Percentiles rank a stretch among this genome's conserved stretches.
Conservation (phyloP, 2,797 vertebrate species). For the Manis crassicaudata region DNA sequence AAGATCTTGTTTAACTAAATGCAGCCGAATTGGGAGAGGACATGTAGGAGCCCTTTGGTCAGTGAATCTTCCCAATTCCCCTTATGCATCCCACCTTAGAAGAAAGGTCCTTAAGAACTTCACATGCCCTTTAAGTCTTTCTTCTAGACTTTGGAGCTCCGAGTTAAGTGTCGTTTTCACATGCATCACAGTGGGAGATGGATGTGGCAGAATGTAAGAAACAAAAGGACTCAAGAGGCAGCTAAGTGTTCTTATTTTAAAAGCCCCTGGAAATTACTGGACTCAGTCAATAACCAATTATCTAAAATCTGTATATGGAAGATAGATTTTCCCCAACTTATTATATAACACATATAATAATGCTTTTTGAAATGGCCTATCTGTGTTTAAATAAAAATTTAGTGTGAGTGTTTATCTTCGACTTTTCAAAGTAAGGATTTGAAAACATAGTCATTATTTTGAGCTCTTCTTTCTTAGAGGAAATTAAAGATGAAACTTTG, state of each 20-base stretch:
- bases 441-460: background rate
- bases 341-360: background rate
- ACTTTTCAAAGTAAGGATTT: conserved; percentile 22
- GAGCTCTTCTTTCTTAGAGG: conserved; percentile 16
- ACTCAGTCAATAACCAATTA: background rate
- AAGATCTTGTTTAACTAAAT: background rate
- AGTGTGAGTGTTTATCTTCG: background rate
- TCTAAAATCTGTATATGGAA: conserved; percentile 9
- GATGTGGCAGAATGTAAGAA: background rate
- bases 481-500: conserved; percentile 3
- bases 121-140: background rate
- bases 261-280: background rate
- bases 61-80: background rate
- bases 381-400: background rate
- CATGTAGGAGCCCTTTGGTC: background rate
- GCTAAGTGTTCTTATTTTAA: background rate
- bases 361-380: background rate
- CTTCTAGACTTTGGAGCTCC: background rate
- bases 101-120: background rate
- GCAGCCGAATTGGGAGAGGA: background rate
- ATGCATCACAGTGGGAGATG: background rate
- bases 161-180: background rate
- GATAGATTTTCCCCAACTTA: background rate
- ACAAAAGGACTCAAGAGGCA: background rate
- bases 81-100: background rate